Evolutionary conservation across 2,113 vertebrate species (phyloP).

Genomic region (Colaptes auratus): DNA sequence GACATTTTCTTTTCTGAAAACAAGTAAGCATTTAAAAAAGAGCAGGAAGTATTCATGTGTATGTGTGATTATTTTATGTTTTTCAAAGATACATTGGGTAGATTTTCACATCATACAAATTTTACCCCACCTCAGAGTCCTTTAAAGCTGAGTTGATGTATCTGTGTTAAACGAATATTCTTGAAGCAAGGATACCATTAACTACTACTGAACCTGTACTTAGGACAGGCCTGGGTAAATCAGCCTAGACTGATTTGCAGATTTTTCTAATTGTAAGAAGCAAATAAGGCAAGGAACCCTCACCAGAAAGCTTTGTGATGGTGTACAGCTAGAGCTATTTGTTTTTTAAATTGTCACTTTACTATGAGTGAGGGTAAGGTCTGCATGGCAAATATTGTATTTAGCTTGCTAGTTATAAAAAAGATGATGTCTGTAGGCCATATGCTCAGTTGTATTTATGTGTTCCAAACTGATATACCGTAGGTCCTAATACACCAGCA

Average conservation of each 20-base stretch:
- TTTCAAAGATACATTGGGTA: not conserved
- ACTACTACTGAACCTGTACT: not conserved
- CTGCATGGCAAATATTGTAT: not conserved
- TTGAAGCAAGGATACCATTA: not conserved
- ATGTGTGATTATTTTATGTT: not conserved
- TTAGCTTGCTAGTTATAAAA: not conserved
- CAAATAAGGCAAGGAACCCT: not conserved
- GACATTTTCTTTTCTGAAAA: constrained; percentile 12
- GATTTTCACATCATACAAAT: not conserved
- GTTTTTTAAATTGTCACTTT: not conserved
- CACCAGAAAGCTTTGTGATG: not conserved
- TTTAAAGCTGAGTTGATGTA: not conserved
- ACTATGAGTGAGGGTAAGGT: not conserved
- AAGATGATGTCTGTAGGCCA: not conserved
- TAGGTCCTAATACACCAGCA: constrained; percentile 73
- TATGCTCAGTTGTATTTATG: not conserved
- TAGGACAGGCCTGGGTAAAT: not conserved
- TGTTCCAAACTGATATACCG: not conserved
- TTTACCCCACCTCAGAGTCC: not conserved
- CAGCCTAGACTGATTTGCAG: not conserved
- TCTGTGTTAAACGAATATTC: not conserved
- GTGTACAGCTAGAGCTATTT: not conserved
- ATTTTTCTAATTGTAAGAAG: not conserved
- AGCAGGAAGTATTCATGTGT: not conserved
- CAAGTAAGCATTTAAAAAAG: not conserved